A percentile compares a stretch with the other conserved stretches of the same genome.
Conservation (phyloP, 2,797 vertebrate genomes). For the Enoplosus armatus region DNA sequence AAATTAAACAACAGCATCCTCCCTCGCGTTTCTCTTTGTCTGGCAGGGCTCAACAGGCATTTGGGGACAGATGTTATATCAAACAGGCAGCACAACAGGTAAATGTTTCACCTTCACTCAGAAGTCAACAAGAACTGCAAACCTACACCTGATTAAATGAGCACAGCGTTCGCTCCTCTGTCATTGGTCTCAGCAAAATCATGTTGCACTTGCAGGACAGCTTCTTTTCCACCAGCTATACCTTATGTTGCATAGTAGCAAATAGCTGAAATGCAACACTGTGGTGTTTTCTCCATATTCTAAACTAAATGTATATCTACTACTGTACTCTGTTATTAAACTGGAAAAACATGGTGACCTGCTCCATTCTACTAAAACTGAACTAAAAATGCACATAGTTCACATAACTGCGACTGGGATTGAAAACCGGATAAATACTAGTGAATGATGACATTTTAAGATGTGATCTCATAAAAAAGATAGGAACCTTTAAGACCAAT, state of each 20-base stretch:
- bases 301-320: neutral
- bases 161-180: neutral
- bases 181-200: neutral
- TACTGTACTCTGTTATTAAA: neutral
- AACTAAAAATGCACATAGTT: neutral
- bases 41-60: neutral
- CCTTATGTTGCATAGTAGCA: neutral
- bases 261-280: neutral
- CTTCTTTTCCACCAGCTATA: neutral
- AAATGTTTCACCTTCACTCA: slow-evolving; percentile 14
- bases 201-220: neutral
- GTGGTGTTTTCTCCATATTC: neutral
- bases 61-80: slow-evolving; percentile 28
- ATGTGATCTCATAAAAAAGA: neutral
- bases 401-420: neutral
- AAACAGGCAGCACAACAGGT: slow-evolving; percentile 5
- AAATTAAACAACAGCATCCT: neutral
- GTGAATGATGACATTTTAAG: slow-evolving; percentile 4
- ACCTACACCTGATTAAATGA: neutral
- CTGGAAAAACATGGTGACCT: neutral
- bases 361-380: neutral
- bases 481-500: slow-evolving; percentile 1
- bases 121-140: neutral
- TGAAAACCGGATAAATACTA: neutral
- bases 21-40: slow-evolving; percentile 4